Evolutionary conservation across 2,113 vertebrate genomes (phyloP), one percentile per base, ranked within the genome.

Genomic region (Hiodon tergisus): DNA sequence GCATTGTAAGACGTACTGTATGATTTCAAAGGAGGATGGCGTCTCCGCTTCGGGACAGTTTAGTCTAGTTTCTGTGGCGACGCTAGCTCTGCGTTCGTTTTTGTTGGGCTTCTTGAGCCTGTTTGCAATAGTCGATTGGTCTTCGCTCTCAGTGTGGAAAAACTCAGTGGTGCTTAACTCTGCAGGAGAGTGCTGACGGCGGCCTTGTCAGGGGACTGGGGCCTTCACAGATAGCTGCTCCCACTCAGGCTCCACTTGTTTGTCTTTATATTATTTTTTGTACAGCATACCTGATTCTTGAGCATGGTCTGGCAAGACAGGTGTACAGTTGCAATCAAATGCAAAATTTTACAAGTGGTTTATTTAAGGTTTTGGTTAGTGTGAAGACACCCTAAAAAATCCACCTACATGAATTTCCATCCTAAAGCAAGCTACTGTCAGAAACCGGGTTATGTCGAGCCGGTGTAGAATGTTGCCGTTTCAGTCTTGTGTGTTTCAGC

Each of bases 101-200:
- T 77, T 76, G 85, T 54, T 86, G 87, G 86, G 82, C 86, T 87
- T 88, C 83, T 79, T 88, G 78, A 87, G 84, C 84, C 87, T 80
- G 84, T 88, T 31, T 31, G 82, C 87, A 86, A 86, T 86, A 86
- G 86, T 83, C 85, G 81, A 85, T 89, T 84, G 86, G 86, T 86
- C 86, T 82, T 81, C 83, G 62, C 16, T 51, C 52, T 17, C 4
- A 47, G 78, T 73, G 59, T 73, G 67, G 16, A 76, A 78, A 72
- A 77, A 81, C 81, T 77, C 79, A 80, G 60, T 76, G 69, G 76
- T 53, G 71, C 10, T 67, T 70, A 8, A 54, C 61, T 59, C 51
- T 73, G 55, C 46, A 3, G 72, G 61, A n/a, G n/a, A 54, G 61
- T 17, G 31, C 31, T 31, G 31, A 31, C 4, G 16, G 48, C 10